Evolutionary conservation across 2,113 vertebrate genomes (phyloP), one percentile per base, ranked within the genome.

Genomic region (Ahaetulla prasina): DNA sequence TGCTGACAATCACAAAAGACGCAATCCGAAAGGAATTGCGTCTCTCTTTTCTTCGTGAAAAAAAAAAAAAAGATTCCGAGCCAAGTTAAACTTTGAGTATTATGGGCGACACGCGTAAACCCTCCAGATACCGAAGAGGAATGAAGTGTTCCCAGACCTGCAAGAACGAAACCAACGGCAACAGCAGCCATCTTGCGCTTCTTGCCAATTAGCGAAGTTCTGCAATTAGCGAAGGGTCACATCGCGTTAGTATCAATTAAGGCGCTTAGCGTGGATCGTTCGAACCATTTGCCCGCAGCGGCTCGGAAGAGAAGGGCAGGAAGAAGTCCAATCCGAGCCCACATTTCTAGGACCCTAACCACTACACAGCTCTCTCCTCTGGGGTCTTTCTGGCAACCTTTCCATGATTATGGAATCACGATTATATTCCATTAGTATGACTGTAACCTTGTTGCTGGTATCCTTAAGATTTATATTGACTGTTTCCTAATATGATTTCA

Each of bases 201-300:
- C 86, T 92, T 53, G 57, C 85, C 91, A 92, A 92, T 92, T 92
- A 92, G 60, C 22, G 35, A 68, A 88, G 88, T 68, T 63, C 85
- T 74, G 91, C 88, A 68, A 92, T 92, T 88, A 88, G 91, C 57
- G 53, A 88, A 92, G 91, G 91, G 91, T 92, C 91, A 54, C 91
- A 88, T 92, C 91, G 74, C 86, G 74, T 92, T 92, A 92, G 60
- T 88, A 88, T 92, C 91, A 92, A 92, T 92, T 92, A 88, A 92
- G 74, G 49, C 30, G 86, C 35, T 74, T 92, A 88, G 74, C 39
- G 23, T 88, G 11, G 57, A 88, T 74, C 53, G 86, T 30, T 88
- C 52, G 53, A 92, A 92, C 85, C 49, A 8, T 74, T 92, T 57
- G 5, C 85, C 74, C 43, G 35, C 91, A 54, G 57, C 86, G 39